Conservation (phyloP, 2,888 invertebrate genomes). For the Dusona sp. region DNA sequence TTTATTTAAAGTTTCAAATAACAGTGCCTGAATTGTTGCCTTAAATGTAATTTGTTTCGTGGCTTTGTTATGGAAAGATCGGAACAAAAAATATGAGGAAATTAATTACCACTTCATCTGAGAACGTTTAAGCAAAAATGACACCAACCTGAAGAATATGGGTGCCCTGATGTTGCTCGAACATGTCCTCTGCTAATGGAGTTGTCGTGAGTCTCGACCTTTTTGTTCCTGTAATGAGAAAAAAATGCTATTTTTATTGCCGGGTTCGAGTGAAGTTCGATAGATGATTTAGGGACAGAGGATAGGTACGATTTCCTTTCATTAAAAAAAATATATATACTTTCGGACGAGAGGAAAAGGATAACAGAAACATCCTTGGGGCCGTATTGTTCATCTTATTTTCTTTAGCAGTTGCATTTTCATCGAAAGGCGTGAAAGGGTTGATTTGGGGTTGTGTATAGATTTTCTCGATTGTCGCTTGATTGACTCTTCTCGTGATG, state of each 20-base stretch:
- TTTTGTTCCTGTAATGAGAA: slow-evolving; percentile 90
- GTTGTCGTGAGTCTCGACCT: slow-evolving; percentile 90
- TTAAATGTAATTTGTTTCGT: neutral
- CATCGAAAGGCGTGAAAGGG: slow-evolving; percentile 28
- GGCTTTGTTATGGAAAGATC: neutral
- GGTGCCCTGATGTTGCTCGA: slow-evolving; percentile 98
- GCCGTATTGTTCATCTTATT: slow-evolving; percentile 41
- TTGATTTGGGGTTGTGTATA: slow-evolving; percentile 30
- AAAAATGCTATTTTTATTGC: slow-evolving; percentile 61
- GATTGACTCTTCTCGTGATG: slow-evolving; percentile 71
- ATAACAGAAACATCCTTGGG: neutral
- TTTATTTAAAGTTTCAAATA: neutral
- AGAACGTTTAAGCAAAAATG: neutral
- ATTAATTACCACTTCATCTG: neutral
- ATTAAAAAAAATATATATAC: slow-evolving; percentile 80
- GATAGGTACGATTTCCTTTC: slow-evolving; percentile 82
- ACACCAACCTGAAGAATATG: slow-evolving; percentile 96
- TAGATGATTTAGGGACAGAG: slow-evolving; percentile 18
- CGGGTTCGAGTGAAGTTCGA: slow-evolving; percentile 63
- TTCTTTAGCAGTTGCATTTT: slow-evolving; percentile 33
- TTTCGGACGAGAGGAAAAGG: neutral
- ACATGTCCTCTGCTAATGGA: slow-evolving; percentile 94
- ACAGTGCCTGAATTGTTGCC: neutral
- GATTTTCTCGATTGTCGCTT: slow-evolving; percentile 65
- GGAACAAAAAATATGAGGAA: neutral